These are phyloP conservation scores for Cromileptes altivelis DNA, from an alignment of 2,113 vertebrate genomes.

Conservation along the genomic window DNA sequence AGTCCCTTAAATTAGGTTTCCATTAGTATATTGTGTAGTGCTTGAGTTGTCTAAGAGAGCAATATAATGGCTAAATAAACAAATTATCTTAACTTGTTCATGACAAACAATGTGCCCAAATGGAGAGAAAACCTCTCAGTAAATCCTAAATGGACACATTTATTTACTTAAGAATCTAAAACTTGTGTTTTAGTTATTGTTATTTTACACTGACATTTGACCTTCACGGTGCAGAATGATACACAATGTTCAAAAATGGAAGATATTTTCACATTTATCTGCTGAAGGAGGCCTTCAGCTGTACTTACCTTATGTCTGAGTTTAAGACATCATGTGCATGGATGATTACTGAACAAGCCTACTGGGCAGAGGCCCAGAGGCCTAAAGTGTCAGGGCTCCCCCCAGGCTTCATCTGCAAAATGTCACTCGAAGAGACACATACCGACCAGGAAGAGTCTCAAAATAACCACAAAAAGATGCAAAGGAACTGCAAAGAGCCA, in stretches of 20 bases:
- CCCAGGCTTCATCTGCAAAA: too few relatives aligned
- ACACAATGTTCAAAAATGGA: too few relatives aligned
- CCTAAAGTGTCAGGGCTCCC: too few relatives aligned
- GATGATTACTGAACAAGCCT: too few relatives aligned
- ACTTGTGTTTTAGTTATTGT: neutral
- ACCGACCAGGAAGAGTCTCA: too few relatives aligned
- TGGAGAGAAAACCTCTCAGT: slow-evolving; percentile 5
- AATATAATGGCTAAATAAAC: neutral
- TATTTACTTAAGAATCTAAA: neutral
- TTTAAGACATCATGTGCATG: neutral
- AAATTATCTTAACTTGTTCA: slow-evolving; percentile 1
- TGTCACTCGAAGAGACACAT: too few relatives aligned
- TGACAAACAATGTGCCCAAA: slow-evolving; percentile 20
- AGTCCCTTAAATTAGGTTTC: neutral
- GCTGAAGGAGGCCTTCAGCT: neutral
- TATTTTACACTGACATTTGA: neutral
- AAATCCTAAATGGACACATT: neutral
- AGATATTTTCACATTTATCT: neutral
- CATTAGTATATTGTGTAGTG: neutral
- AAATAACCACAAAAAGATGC: too few relatives aligned
- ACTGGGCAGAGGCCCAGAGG: too few relatives aligned
- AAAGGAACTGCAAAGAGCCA: too few relatives aligned
- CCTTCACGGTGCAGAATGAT: neutral
- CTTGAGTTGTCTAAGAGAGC: neutral
- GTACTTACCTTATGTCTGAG: neutral